Conservation (phyloP, 1,140 invertebrate species). For the Hyphantria cunea region DNA sequence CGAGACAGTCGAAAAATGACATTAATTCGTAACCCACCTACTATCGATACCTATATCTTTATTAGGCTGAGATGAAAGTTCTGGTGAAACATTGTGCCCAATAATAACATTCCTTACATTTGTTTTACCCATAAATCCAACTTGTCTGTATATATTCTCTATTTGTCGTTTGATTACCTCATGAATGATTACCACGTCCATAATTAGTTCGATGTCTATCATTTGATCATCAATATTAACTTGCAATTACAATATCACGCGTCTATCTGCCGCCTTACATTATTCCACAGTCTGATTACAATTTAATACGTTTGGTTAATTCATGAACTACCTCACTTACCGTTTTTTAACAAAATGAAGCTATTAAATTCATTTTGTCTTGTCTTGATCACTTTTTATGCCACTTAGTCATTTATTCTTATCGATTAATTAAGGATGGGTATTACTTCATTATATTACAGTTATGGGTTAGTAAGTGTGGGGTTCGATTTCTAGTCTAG, state of each 20-base stretch:
- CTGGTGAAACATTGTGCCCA: too few relatives aligned
- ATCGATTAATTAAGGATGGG: slow-evolving; percentile 14
- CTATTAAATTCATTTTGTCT: too few relatives aligned
- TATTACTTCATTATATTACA: slow-evolving; percentile 9
- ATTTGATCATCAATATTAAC: slow-evolving; percentile 44
- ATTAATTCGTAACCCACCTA: too few relatives aligned
- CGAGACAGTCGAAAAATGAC: too few relatives aligned
- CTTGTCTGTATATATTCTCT: background rate
- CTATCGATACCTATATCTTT: too few relatives aligned
- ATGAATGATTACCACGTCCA: slow-evolving; percentile 34
- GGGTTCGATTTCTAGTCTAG: slow-evolving; percentile 18
- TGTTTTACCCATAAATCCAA: background rate
- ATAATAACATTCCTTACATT: background rate
- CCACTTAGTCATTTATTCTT: slow-evolving; percentile 9
- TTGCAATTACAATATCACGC: slow-evolving; percentile 40
- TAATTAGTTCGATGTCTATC: slow-evolving; percentile 33
- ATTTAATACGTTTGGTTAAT: slow-evolving; percentile 17
- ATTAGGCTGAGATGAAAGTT: too few relatives aligned
- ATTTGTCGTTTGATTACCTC: slow-evolving; percentile 21
- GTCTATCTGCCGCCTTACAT: slow-evolving; percentile 1
- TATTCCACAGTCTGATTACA: slow-evolving; percentile 10
- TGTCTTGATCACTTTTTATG: slow-evolving; percentile 11
- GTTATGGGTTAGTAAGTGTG: too few relatives aligned
- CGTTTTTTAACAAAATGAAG: too few relatives aligned
- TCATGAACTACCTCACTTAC: background rate